phyloP scores from a whole-genome alignment of 1,140 invertebrate species.

The Panonychus citri region DNA sequence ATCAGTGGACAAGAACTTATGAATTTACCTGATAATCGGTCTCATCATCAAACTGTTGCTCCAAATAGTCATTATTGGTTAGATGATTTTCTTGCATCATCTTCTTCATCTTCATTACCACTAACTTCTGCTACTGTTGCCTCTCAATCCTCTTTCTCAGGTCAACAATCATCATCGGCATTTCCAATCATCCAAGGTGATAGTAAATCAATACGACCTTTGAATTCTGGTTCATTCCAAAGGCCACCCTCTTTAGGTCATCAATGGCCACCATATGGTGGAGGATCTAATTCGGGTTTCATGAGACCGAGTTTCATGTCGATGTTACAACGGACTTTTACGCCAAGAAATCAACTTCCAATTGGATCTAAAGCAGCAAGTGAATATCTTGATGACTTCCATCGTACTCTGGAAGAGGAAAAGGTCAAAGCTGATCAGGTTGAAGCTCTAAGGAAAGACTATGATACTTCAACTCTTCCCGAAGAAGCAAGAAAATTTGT shows the following conservation, averaged over 20 bases:
- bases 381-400: not conserved
- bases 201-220: conserved; percentile 21
- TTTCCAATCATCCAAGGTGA: conserved; percentile 16
- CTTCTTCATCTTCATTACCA: not conserved
- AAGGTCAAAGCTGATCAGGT: not conserved
- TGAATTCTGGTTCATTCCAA: conserved; percentile 1
- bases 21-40: no score
- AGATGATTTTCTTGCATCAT: no score
- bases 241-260: conserved; percentile 1
- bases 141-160: no score
- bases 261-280: not conserved
- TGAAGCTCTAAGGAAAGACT: not conserved
- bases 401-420: not conserved
- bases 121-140: not conserved
- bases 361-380: not conserved
- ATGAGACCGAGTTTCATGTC: not conserved
- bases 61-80: no score
- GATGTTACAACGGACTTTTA: not conserved
- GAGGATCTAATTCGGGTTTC: not conserved
- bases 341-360: not conserved
- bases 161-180: no score
- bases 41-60: no score
- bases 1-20: no score
- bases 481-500: not conserved
- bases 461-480: not conserved